phyloP scores from a whole-genome alignment of 2,113 vertebrate genomes.

The Tringa solitaria region DNA sequence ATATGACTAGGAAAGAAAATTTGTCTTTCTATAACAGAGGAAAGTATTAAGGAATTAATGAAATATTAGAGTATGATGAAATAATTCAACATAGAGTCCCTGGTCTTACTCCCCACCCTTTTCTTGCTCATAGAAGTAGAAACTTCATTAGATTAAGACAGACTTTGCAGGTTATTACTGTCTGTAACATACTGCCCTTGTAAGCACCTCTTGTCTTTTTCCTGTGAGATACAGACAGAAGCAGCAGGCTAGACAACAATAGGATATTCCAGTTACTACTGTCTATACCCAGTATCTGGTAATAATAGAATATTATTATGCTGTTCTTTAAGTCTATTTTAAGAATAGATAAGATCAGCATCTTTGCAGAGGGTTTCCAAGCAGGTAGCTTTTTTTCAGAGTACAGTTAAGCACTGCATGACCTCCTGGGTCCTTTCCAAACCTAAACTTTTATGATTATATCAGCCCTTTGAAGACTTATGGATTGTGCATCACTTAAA shows the following conservation, averaged over 20 bases:
- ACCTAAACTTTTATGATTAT: background rate
- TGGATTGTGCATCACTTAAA: background rate
- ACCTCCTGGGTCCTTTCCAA: background rate
- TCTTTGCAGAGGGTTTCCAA: background rate
- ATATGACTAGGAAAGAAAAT: background rate
- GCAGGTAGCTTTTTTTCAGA: background rate
- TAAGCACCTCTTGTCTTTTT: background rate
- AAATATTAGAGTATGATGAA: background rate
- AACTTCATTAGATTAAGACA: background rate
- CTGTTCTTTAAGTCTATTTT: background rate
- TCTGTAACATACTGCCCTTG: background rate
- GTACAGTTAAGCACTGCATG: background rate
- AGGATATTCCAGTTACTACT: background rate
- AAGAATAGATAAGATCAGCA: background rate
- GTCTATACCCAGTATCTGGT: background rate
- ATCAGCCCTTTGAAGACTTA: background rate
- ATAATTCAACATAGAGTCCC: background rate
- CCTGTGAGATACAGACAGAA: background rate
- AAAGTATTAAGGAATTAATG: background rate
- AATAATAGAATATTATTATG: slow-evolving; percentile 4
- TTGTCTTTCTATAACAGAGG: background rate
- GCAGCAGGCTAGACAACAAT: background rate
- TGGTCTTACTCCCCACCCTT: background rate
- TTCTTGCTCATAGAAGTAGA: background rate
- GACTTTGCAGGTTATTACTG: background rate